Percentiles rank a stretch among this genome's conserved stretches.
Conservation (phyloP, 2,888 invertebrate species). For the Lycocerus yunnanus region DNA sequence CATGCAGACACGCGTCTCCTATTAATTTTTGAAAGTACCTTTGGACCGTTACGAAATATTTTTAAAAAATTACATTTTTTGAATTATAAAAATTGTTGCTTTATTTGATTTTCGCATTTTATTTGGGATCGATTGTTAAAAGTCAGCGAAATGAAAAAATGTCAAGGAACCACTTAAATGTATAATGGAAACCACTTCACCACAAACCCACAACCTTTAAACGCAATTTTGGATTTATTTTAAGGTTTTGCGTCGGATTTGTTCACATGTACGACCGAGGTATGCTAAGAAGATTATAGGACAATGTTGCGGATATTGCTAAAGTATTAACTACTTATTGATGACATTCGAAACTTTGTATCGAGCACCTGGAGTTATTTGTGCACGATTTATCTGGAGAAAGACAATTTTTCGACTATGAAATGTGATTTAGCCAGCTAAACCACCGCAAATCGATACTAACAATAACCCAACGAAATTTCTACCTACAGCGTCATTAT, state of each 20-base stretch:
- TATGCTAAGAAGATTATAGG: constrained; percentile 36
- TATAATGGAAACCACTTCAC: constrained; percentile 36
- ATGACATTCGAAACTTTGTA: constrained; percentile 29
- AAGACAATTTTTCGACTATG: constrained; percentile 13
- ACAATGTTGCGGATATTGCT: constrained; percentile 37
- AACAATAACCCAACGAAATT: not conserved
- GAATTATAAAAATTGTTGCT: not conserved
- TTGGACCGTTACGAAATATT: constrained; percentile 7
- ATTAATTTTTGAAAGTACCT: constrained; percentile 8
- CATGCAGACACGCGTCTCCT: constrained; percentile 19
- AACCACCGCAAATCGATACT: not conserved
- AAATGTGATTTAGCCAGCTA: constrained; percentile 22
- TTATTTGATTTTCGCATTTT: constrained; percentile 2
- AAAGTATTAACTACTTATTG: constrained; percentile 34
- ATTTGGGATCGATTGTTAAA: constrained; percentile 18
- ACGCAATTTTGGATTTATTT: constrained; percentile 37
- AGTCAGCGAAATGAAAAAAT: constrained; percentile 34
- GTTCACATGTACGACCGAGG: constrained; percentile 14
- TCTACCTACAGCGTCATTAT: not conserved
- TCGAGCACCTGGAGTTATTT: constrained; percentile 31
- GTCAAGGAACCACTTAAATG: constrained; percentile 40
- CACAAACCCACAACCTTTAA: constrained; percentile 28
- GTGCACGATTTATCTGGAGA: constrained; percentile 6
- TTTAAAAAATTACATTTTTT: not conserved
- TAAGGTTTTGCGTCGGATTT: constrained; percentile 15